Evolutionary conservation across 2,113 vertebrate species (phyloP).

Genomic region (Rhegmatorhina hoffmannsi): DNA sequence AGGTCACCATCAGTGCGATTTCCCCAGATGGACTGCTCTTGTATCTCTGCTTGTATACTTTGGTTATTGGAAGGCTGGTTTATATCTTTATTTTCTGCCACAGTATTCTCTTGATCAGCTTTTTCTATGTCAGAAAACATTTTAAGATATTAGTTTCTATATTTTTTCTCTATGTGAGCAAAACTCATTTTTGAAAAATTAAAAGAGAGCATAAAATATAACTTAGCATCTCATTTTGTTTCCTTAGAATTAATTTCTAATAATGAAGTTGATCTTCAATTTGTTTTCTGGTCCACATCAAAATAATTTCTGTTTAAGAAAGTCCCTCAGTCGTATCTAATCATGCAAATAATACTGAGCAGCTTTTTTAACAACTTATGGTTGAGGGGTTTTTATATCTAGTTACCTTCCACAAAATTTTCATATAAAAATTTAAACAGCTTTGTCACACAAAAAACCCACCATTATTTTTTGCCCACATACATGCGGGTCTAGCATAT

Average conservation of each 20-base stretch:
- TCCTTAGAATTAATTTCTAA: neutral
- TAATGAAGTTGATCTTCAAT: neutral
- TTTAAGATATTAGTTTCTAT: neutral
- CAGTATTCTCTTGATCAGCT: slow-evolving; percentile 69
- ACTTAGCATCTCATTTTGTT: neutral
- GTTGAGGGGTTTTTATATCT: neutral
- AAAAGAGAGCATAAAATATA: neutral
- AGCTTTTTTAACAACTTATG: neutral
- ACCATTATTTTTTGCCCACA: neutral
- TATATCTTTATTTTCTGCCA: slow-evolving; percentile 63
- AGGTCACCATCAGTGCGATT: slow-evolving; percentile 77
- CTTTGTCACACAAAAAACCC: neutral
- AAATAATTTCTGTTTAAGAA: neutral
- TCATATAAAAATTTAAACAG: neutral
- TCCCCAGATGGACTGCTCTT: slow-evolving; percentile 73
- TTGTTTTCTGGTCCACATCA: neutral
- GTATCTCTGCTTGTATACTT: slow-evolving; percentile 72
- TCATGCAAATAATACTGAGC: neutral
- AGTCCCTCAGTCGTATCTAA: neutral
- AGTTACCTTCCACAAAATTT: neutral
- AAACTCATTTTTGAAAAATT: neutral
- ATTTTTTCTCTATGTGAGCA: neutral
- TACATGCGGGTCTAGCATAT: neutral
- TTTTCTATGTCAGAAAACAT: slow-evolving; percentile 79
- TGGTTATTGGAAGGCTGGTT: slow-evolving; percentile 63